Evolutionary conservation across 2,888 invertebrate species (phyloP).

Genomic region (Amiota communis): DNA sequence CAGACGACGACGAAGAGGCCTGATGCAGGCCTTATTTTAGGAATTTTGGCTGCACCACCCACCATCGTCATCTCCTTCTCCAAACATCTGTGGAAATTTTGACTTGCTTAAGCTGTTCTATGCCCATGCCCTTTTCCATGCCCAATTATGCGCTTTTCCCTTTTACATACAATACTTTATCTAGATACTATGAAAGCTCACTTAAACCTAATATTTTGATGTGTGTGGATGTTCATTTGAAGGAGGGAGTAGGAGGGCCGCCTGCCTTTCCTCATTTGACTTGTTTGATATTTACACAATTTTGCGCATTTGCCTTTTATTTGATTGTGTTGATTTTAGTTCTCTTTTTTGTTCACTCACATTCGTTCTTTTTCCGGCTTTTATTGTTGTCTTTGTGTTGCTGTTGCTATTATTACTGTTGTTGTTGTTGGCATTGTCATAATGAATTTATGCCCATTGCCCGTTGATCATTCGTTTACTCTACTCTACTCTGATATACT

Average conservation of each 20-base stretch:
- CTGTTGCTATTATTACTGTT: constrained; percentile 4
- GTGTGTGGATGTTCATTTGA: no score
- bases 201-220: no score
- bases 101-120: no score
- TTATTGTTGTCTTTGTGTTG: not conserved
- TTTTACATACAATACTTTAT: no score
- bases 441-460: constrained; percentile 32
- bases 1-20: constrained; percentile 46
- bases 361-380: constrained; percentile 12
- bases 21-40: constrained; percentile 21
- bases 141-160: constrained; percentile 1
- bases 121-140: no score
- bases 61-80: no score
- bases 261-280: constrained; percentile 23
- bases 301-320: constrained; percentile 51
- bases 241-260: not conserved
- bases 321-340: constrained; percentile 40
- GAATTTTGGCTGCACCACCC: not conserved
- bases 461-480: not conserved
- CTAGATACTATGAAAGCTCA: no score
- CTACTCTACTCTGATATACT: no score
- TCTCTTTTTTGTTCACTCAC: not conserved
- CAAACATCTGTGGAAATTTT: no score
- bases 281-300: constrained; percentile 49
- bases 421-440: constrained; percentile 35